These are phyloP conservation scores for Venusia cambrica DNA, from an alignment of 2,888 invertebrate genomes.

Conservation along the genomic window DNA sequence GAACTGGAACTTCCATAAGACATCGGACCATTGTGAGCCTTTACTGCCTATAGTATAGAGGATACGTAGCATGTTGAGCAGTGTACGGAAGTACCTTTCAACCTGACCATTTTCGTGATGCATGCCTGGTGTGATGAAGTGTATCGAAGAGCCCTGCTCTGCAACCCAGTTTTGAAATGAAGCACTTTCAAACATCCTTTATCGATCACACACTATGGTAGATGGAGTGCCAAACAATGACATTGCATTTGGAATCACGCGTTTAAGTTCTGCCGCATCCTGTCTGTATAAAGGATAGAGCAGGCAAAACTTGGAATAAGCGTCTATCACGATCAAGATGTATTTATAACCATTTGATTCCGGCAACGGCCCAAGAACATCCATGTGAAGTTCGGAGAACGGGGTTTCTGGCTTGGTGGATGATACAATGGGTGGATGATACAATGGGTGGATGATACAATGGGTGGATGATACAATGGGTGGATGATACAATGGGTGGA, in stretches of 20 bases:
- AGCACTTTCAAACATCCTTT: slow-evolving; percentile 30
- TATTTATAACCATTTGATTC: slow-evolving; percentile 22
- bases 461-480: too few relatives aligned
- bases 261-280: slow-evolving; percentile 28
- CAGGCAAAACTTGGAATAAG: slow-evolving; percentile 31
- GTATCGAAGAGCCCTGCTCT: slow-evolving; percentile 22
- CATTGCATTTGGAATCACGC: slow-evolving; percentile 9
- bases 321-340: slow-evolving; percentile 28
- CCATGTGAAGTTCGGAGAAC: too few relatives aligned
- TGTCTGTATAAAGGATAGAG: slow-evolving; percentile 27
- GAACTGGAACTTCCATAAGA: slow-evolving; percentile 24
- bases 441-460: too few relatives aligned
- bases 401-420: too few relatives aligned
- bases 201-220: slow-evolving; percentile 28
- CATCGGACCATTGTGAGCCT: slow-evolving; percentile 12
- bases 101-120: slow-evolving; percentile 26
- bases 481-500: too few relatives aligned
- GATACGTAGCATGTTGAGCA: slow-evolving; percentile 25
- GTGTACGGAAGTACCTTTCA: slow-evolving; percentile 20
- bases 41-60: slow-evolving; percentile 3
- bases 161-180: slow-evolving; percentile 18
- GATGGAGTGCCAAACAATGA: slow-evolving; percentile 29
- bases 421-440: too few relatives aligned
- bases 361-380: slow-evolving; percentile 23
- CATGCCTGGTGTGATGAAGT: slow-evolving; percentile 34